Evolutionary conservation across 2,113 vertebrate genomes (phyloP).

Genomic region (Scartelaos histophorus): DNA sequence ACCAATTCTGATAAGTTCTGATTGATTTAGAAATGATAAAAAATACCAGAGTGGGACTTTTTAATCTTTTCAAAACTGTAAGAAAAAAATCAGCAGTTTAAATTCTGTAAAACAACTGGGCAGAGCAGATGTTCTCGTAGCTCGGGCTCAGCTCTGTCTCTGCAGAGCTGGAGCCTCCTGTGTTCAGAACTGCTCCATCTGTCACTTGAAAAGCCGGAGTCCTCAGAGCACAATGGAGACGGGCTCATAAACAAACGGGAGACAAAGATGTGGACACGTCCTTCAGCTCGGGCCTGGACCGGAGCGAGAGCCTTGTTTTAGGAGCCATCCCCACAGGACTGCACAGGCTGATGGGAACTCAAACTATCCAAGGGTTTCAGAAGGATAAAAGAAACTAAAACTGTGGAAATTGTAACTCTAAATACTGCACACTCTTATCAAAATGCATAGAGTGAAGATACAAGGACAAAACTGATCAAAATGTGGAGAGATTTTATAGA

Average conservation of each 20-base stretch:
- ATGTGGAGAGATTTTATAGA: too few species aligned
- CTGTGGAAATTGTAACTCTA: too few species aligned
- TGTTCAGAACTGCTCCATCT: constrained; percentile 73
- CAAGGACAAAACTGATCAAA: too few species aligned
- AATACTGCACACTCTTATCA: too few species aligned
- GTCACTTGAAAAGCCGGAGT: constrained; percentile 68
- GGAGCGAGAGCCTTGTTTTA: constrained; percentile 56
- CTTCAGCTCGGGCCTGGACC: constrained; percentile 30
- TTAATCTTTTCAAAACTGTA: background rate
- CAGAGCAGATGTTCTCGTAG: constrained; percentile 1
- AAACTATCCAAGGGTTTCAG: too few species aligned
- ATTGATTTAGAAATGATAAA: too few species aligned
- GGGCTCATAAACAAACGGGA: constrained; percentile 65
- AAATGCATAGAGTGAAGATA: too few species aligned
- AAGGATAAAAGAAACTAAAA: constrained; percentile 2
- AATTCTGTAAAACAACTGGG: background rate
- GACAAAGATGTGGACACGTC: constrained; percentile 53
- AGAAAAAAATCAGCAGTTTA: background rate
- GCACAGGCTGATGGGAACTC: constrained; percentile 34
- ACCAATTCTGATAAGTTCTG: too few species aligned
- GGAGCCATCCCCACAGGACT: constrained; percentile 45
- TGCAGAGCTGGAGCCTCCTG: constrained; percentile 9
- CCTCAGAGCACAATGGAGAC: constrained; percentile 56
- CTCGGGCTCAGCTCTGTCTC: constrained; percentile 14
- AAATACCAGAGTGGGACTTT: too few species aligned